These are phyloP conservation scores for Apamea anceps DNA, from an alignment of 2,888 invertebrate genomes.

Conservation along the genomic window DNA sequence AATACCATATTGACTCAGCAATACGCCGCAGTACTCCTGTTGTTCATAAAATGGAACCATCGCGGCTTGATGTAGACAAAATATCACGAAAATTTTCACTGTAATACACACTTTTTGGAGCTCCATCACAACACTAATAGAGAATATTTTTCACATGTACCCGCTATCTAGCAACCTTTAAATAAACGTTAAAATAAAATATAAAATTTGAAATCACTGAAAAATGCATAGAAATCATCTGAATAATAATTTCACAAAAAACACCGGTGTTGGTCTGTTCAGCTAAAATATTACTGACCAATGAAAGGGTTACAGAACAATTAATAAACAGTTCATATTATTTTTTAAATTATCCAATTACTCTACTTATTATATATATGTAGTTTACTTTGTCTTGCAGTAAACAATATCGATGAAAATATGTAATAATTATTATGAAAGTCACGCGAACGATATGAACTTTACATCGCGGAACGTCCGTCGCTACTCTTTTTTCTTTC, in stretches of 20 bases:
- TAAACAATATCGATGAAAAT: slow-evolving; percentile 4
- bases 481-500: slow-evolving; percentile 50
- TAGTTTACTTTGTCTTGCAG: not conserved
- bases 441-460: slow-evolving; percentile 34
- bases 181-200: slow-evolving; percentile 8
- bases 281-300: slow-evolving; percentile 16
- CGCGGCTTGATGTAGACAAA: slow-evolving; percentile 33
- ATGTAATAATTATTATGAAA: slow-evolving; percentile 24
- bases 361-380: slow-evolving; percentile 3
- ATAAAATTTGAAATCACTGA: not conserved
- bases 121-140: slow-evolving; percentile 38
- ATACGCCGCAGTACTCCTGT: slow-evolving; percentile 71
- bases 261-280: not conserved
- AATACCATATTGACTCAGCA: slow-evolving; percentile 84
- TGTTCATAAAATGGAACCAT: slow-evolving; percentile 58
- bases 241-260: slow-evolving; percentile 2
- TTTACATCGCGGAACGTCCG: slow-evolving; percentile 52
- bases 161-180: slow-evolving; percentile 19
- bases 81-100: slow-evolving; percentile 47
- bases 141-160: slow-evolving; percentile 4
- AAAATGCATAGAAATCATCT: slow-evolving; percentile 17
- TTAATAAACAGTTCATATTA: not conserved
- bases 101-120: slow-evolving; percentile 38
- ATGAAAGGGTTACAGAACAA: not conserved
- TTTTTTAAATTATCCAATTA: slow-evolving; percentile 14